Percentiles rank a stretch among this genome's conserved stretches.
These are phyloP conservation scores for Dynastes grantii DNA, from an alignment of 2,888 invertebrate species.

Conservation along the genomic window DNA sequence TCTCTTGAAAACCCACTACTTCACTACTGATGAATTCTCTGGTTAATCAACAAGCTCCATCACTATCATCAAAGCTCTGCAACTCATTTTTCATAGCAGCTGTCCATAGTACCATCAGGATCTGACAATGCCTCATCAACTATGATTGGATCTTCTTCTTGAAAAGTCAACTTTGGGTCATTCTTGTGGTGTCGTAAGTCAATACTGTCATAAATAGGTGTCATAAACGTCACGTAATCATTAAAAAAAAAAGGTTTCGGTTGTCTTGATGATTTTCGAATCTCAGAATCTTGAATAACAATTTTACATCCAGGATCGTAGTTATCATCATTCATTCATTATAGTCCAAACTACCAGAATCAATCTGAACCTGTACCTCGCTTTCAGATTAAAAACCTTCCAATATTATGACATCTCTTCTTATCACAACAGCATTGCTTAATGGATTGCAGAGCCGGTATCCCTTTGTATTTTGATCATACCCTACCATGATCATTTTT, in stretches of 20 bases:
- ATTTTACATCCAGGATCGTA: too few species aligned
- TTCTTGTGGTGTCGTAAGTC: slow-evolving; percentile 12
- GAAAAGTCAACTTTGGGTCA: slow-evolving; percentile 41
- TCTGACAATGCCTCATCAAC: slow-evolving; percentile 58
- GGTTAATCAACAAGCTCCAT: slow-evolving; percentile 58
- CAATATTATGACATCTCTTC: too few species aligned
- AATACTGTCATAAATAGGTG: too few species aligned
- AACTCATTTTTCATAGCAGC: slow-evolving; percentile 61
- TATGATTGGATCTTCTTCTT: slow-evolving; percentile 53
- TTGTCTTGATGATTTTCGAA: too few species aligned
- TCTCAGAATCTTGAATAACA: too few species aligned
- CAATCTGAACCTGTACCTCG: not conserved
- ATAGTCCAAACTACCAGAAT: too few species aligned
- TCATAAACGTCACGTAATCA: too few species aligned
- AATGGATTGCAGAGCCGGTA: not conserved
- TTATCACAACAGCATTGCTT: too few species aligned
- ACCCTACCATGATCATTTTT: slow-evolving; percentile 51
- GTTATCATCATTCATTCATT: too few species aligned
- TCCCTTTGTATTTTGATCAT: slow-evolving; percentile 52
- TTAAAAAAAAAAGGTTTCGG: too few species aligned
- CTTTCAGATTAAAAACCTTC: not conserved
- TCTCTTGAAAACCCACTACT: slow-evolving; percentile 61
- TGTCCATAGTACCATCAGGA: slow-evolving; percentile 56
- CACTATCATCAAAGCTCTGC: slow-evolving; percentile 59
- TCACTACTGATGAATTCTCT: slow-evolving; percentile 56